Percentiles rank a stretch among this genome's conserved stretches.
These are phyloP conservation scores for Acrobasis suavella DNA, from an alignment of 2,888 invertebrate species.

Conservation along the genomic window DNA sequence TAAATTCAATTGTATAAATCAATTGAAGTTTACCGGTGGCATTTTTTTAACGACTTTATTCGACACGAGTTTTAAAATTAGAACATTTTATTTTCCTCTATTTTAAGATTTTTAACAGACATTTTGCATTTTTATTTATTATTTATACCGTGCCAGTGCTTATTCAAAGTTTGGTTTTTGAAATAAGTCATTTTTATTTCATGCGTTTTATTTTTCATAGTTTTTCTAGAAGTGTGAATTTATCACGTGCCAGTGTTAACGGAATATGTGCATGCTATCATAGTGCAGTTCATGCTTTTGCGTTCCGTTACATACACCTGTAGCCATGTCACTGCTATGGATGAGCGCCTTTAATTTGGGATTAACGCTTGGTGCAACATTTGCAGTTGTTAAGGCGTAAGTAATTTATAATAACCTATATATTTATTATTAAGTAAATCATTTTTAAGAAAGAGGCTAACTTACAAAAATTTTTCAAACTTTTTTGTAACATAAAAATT, in stretches of 20 bases:
- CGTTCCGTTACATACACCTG: slow-evolving; percentile 33
- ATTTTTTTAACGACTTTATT: not conserved
- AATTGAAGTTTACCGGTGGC: not conserved
- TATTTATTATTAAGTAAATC: not conserved
- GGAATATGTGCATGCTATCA: slow-evolving; percentile 35
- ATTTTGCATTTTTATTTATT: not conserved
- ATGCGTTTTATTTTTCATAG: not conserved
- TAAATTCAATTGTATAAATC: slow-evolving; percentile 1
- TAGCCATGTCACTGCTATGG: slow-evolving; percentile 84
- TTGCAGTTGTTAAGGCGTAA: slow-evolving; percentile 84
- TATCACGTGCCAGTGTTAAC: slow-evolving; percentile 21
- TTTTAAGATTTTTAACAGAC: not conserved
- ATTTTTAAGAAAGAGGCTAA: too few species aligned
- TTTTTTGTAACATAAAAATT: too few species aligned
- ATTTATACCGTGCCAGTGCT: not conserved
- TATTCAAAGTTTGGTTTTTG: not conserved
- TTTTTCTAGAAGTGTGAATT: slow-evolving; percentile 2
- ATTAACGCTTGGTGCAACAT: slow-evolving; percentile 84
- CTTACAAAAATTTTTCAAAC: not conserved
- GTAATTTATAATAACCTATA: slow-evolving; percentile 24
- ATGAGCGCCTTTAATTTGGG: slow-evolving; percentile 85
- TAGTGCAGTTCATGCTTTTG: slow-evolving; percentile 40
- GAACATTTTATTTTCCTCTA: not conserved
- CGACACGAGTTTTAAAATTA: not conserved
- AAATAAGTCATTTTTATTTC: not conserved